phyloP scores from a whole-genome alignment of 1,140 invertebrate genomes.

The Drosophila tsacasi region DNA sequence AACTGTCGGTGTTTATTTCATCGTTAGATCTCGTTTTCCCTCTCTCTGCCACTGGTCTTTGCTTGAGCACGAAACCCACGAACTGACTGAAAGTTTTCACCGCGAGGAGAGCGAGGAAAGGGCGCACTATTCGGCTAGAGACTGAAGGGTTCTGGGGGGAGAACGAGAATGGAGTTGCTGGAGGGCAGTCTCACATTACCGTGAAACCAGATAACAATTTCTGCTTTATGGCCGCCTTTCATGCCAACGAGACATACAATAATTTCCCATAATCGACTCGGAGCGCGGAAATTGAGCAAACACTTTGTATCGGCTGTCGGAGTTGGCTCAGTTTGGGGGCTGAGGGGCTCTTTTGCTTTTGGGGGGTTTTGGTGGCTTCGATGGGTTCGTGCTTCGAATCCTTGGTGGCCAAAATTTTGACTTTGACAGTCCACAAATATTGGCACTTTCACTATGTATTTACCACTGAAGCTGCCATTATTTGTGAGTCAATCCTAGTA shows the following conservation, averaged over 20 bases:
- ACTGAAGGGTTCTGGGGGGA: neutral
- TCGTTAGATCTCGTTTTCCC: conserved; percentile 48
- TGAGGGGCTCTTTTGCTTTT: neutral
- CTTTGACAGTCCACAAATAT: conserved; percentile 18
- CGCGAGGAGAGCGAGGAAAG: neutral
- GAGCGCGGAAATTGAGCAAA: conserved; percentile 78
- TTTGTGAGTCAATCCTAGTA: neutral
- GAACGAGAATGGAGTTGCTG: neutral
- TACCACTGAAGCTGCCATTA: neutral
- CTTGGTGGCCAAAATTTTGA: conserved; percentile 7
- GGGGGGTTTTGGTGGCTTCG: neutral
- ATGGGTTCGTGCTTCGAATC: neutral
- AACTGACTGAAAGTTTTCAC: conserved; percentile 14
- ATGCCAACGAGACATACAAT: conserved; percentile 78
- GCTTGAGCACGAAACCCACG: conserved; percentile 30
- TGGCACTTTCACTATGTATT: conserved; percentile 3
- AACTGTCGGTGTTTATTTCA: conserved; percentile 63
- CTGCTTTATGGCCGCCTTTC: conserved; percentile 70
- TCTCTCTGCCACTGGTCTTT: neutral
- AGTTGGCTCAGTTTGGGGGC: neutral
- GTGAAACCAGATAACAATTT: conserved; percentile 77
- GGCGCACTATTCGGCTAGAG: conserved; percentile 6
- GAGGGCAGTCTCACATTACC: conserved; percentile 55
- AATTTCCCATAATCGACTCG: conserved; percentile 75
- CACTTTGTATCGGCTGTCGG: conserved; percentile 51